These are phyloP conservation scores for Promerops cafer DNA, from an alignment of 2,113 vertebrate genomes.

Conservation along the genomic window DNA sequence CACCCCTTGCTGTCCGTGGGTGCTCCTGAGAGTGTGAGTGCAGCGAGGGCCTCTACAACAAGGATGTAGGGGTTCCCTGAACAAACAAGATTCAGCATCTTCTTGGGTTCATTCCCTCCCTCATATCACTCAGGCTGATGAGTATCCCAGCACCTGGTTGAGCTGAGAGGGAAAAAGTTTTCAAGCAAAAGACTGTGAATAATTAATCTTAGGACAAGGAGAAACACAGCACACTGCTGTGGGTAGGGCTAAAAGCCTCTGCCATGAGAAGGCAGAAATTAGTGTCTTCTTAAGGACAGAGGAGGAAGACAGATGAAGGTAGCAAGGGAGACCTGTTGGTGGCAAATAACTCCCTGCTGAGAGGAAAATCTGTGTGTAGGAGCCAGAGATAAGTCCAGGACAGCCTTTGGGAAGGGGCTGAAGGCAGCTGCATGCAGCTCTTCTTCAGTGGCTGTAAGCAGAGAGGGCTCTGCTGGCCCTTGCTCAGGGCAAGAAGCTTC, in stretches of 20 bases:
- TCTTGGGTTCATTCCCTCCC: neutral
- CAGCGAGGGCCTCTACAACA: neutral
- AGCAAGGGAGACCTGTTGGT: neutral
- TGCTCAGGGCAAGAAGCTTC: neutral
- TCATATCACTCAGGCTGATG: rapidly evolving
- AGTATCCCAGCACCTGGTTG: neutral
- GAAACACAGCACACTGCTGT: neutral
- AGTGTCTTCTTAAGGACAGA: neutral
- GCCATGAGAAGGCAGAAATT: neutral
- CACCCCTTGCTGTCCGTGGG: neutral
- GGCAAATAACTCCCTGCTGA: neutral
- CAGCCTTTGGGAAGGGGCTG: neutral
- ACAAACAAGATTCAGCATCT: neutral
- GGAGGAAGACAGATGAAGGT: neutral
- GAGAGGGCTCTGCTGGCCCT: neutral
- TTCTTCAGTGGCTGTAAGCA: neutral
- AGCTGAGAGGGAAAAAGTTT: neutral
- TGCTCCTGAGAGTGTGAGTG: neutral
- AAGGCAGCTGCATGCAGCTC: neutral
- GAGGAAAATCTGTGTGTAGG: neutral
- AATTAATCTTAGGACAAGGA: neutral
- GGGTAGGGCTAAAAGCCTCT: neutral
- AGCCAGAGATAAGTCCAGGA: neutral
- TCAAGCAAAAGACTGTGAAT: neutral
- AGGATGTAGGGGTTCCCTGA: neutral